Base-by-base conservation (phyloP, 2,113 vertebrate genomes). In the Loxodonta africana region DNA sequence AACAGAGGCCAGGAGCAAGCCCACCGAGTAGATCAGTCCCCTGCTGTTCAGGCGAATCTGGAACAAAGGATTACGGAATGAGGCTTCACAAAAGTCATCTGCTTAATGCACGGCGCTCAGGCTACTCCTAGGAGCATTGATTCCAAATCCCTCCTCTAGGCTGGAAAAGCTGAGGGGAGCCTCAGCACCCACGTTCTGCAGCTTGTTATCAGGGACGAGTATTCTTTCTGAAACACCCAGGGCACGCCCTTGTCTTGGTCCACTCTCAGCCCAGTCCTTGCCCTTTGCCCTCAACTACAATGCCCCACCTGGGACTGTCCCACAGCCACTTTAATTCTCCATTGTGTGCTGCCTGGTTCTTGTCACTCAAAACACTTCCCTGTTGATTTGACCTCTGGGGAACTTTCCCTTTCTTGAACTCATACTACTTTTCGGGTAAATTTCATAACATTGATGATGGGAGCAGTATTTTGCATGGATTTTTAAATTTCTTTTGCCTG, bases 21-120 rank as follows among this genome's bases (percentile, higher is more conserved):
- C 99, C 77, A 99, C 99, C 0, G 99, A 99, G 98, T 99, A 99
- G 98, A 99, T 99, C 74, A 99, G 99, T 20, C 99, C 99, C 99
- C 99, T 99, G 97, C 99, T 99, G 98, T 99, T 99, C 76, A 99
- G 98, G 95, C 99, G 99, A 95, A 99, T 99, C 99, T 99, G 93
- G 93, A 98, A 96, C 95, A 96, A 97, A 98, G 90, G 67, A 97
- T 95, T n/a, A 97, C 15, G 73, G 65, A 18, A 76, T 97, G 83
- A 98, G 65, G 94, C 60, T 91, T 73, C 51, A 1, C 0, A 23
- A 67, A 48, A 63, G 53, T 14, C 62, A 21, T 18, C 33, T 65
- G 18, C 37, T 63, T 15, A 82, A 71, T 17, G n/a, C 18, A 25
- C 17, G 86, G 14, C 18, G 7, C 23, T 41, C 15, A 60, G n/a